Conservation (phyloP, 2,888 invertebrate species). For the Leptinotarsa juncta region DNA sequence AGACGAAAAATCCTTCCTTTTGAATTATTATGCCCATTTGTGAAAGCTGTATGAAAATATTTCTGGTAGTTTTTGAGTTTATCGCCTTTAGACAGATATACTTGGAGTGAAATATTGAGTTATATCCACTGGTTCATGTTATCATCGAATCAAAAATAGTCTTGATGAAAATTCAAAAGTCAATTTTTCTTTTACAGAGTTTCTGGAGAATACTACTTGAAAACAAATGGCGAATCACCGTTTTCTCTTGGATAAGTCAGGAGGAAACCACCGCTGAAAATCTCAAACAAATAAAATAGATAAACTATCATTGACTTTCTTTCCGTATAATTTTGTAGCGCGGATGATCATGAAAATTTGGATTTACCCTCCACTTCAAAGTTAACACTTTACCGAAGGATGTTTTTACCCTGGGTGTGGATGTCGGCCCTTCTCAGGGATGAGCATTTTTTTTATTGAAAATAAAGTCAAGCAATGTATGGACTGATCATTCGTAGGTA, state of each 20-base stretch:
- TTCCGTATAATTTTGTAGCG: neutral
- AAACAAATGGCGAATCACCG: constrained; percentile 70
- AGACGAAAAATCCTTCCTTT: no score
- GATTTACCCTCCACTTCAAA: neutral
- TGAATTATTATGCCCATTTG: no score
- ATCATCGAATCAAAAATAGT: no score
- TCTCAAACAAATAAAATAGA: neutral
- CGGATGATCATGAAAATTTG: neutral
- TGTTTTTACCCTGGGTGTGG: neutral
- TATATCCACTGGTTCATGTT: no score
- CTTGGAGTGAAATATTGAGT: no score
- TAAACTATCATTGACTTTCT: no score
- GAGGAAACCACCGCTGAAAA: neutral
- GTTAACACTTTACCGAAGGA: neutral
- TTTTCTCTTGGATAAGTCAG: constrained; percentile 56
- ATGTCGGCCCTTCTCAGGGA: neutral
- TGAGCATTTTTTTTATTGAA: neutral
- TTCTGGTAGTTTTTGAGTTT: no score
- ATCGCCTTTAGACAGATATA: no score
- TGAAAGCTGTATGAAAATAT: no score
- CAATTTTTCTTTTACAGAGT: constrained; percentile 52
- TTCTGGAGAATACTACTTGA: constrained; percentile 72
- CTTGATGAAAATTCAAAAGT: no score
- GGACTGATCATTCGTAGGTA: neutral
- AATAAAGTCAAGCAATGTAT: neutral